Conservation (phyloP, 35 echinoderm and acorn worm genomes). For the Diadema setosum region DNA sequence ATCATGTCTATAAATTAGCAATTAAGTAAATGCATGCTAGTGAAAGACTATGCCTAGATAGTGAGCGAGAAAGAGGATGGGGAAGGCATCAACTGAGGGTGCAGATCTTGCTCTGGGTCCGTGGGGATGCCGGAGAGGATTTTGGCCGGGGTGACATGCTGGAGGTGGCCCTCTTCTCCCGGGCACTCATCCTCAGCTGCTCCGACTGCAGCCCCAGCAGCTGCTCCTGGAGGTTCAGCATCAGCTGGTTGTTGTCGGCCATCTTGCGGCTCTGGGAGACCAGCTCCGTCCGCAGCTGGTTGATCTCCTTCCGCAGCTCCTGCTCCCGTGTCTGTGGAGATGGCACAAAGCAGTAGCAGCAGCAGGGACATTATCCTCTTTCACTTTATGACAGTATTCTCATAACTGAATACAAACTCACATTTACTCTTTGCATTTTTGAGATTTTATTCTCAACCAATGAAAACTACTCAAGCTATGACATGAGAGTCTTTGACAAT, state of each 20-base stretch:
- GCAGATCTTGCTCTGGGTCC: constrained; percentile 38
- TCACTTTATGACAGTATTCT: too few relatives aligned
- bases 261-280: constrained; percentile 73
- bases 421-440: too few relatives aligned
- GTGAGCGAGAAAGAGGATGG: too few relatives aligned
- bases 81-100: constrained; percentile 26
- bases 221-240: constrained; percentile 82
- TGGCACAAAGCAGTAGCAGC: background rate
- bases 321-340: constrained; percentile 56
- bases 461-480: too few relatives aligned
- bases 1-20: too few relatives aligned
- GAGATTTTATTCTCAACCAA: too few relatives aligned
- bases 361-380: too few relatives aligned
- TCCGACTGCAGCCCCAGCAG: constrained; percentile 77
- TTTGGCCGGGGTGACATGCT: background rate
- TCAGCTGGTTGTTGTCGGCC: constrained; percentile 75
- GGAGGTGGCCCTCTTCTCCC: constrained; percentile 67
- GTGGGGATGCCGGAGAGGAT: background rate
- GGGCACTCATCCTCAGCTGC: constrained; percentile 72
- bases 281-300: constrained; percentile 58
- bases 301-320: constrained; percentile 53
- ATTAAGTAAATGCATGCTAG: too few relatives aligned
- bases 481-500: too few relatives aligned
- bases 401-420: too few relatives aligned
- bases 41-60: too few relatives aligned